Conservation (phyloP, 1,140 invertebrate genomes). For the Sesamia nonagrioides region DNA sequence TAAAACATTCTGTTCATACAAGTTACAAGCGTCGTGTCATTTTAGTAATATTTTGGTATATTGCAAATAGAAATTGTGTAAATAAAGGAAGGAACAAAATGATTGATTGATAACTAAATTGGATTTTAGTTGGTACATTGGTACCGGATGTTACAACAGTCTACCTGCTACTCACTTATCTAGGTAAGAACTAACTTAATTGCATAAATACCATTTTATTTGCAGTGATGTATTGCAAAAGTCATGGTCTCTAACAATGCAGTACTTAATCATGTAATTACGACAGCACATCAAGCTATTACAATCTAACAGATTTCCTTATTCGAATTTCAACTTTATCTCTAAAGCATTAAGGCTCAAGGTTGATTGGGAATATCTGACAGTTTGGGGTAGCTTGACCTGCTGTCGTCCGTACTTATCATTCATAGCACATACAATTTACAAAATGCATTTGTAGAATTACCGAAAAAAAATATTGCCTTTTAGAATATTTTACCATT, state of each 20-base stretch:
- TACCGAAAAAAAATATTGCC: not conserved
- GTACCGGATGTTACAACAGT: not conserved
- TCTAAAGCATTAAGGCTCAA: too few relatives aligned
- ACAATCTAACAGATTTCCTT: too few relatives aligned
- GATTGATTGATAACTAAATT: not conserved
- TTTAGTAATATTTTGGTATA: not conserved
- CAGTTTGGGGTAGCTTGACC: too few relatives aligned
- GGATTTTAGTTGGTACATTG: not conserved
- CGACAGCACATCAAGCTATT: not conserved
- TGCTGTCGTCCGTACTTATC: too few relatives aligned
- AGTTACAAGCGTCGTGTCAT: too few relatives aligned
- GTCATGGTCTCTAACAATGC: conserved; percentile 2
- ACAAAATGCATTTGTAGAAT: not conserved
- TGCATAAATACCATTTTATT: not conserved
- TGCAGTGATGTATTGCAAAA: conserved; percentile 9
- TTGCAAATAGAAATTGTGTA: not conserved
- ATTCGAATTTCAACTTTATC: too few relatives aligned
- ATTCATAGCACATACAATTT: too few relatives aligned
- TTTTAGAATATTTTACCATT: not conserved
- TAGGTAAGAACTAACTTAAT: not conserved
- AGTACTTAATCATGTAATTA: not conserved
- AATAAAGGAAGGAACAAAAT: not conserved
- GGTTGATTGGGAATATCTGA: too few relatives aligned
- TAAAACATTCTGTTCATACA: too few relatives aligned
- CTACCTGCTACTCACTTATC: not conserved